Evolutionary conservation across 2,888 invertebrate genomes (phyloP).

Genomic region (Yponomeuta malinellus): DNA sequence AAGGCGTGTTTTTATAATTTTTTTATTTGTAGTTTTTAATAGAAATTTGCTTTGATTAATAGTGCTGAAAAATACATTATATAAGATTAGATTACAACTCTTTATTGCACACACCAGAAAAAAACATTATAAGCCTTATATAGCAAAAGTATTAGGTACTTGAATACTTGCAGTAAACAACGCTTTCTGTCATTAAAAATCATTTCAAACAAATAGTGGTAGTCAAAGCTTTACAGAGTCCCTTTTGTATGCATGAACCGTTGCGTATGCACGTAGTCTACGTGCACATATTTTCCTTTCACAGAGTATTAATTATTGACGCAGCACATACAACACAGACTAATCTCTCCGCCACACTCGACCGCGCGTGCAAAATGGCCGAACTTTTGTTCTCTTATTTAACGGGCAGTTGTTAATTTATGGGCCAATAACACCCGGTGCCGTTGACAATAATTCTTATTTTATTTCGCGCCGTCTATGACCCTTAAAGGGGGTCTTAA

Average conservation of each 20-base stretch:
- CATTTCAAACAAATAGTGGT: not conserved
- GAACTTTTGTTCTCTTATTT: conserved; percentile 33
- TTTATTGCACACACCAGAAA: too few relatives aligned
- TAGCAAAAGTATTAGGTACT: too few relatives aligned
- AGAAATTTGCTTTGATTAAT: too few relatives aligned
- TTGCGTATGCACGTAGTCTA: not conserved
- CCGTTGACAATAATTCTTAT: conserved; percentile 33
- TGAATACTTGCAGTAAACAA: too few relatives aligned
- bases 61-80: too few relatives aligned
- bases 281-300: not conserved
- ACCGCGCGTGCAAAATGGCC: conserved; percentile 18
- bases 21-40: too few relatives aligned
- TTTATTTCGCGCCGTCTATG: conserved; percentile 19
- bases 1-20: too few relatives aligned
- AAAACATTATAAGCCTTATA: too few relatives aligned
- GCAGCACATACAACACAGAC: conserved; percentile 14
- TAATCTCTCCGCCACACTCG: not conserved
- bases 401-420: conserved; percentile 45
- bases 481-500: not conserved
- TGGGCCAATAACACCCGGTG: conserved; percentile 38
- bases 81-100: too few relatives aligned
- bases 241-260: not conserved
- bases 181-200: not conserved
- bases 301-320: conserved; percentile 22
- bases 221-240: not conserved